Base-by-base conservation (phyloP, 2,797 vertebrate genomes). In the Ibycter americanus region DNA sequence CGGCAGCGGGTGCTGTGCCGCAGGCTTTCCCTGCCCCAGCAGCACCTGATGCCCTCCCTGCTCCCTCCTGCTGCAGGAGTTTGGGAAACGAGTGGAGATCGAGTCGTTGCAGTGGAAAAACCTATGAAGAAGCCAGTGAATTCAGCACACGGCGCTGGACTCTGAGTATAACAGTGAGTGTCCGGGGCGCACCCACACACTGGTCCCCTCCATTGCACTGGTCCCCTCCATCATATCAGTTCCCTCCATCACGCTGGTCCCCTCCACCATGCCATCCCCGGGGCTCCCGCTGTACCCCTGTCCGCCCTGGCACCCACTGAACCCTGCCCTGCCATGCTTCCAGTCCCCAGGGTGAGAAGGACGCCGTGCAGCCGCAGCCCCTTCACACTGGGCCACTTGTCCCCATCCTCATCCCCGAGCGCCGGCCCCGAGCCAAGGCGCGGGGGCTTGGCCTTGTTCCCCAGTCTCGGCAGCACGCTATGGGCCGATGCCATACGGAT, bases 81-180 rank as follows among this genome's bases (percentile, higher is more conserved):
- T 97, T 96, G 93, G 97, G 96, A 97, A 92, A 98, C 58, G 83
- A 98, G 96, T 97, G 97, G 96, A 98, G 95, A 96, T 97, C 85
- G 61, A 96, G 94, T 98, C 81, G 82, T 98, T 98, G 98, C 98
- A 98, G 98, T 98, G 98, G 98, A 99, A 99, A 99, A 99, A 99
- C 98, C 98, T 99, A 98, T 99, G 98, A 99, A 99, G 98, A 98
- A 98, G 90, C 96, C 97, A 97, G 96, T 94, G 97, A 98, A 97
- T 98, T 98, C 97, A 98, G 98, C 98, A 96, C 55, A 15, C 95
- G 18, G 96, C 97, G 92, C 94, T 95, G 92, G 97, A 98, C 98
- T 98, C 98, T 98, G 98, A 97, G 98, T 98, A 98, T 98, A 99
- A 98, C 97, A 96, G 99, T 99, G 96, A 99, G 99, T 98, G 93